Evolutionary conservation across 2,113 vertebrate genomes (phyloP), one percentile per base, ranked within the genome.

Genomic region (Pangasianodon gigas): DNA sequence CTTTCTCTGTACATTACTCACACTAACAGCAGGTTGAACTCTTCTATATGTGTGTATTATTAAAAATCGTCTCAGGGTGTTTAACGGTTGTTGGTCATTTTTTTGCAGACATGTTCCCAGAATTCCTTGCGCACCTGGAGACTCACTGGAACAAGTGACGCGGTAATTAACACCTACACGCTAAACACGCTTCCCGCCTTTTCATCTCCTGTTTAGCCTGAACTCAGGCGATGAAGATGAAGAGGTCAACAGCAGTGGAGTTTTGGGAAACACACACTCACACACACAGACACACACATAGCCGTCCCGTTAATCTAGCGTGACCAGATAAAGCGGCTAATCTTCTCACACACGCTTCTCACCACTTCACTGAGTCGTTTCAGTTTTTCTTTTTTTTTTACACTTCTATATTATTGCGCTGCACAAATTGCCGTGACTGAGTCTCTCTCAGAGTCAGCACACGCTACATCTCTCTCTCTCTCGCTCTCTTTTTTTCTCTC

Each of bases 321-420:
- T 97, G 98, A 98, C 98, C 98, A 97, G 97, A 98, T 98, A 98
- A 98, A 98, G 97, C 97, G 96, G 97, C n/a, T 98, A 97, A 98
- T 98, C 97, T 95, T 94, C 75, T 92, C 48, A 84, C 51, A 87
- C 80, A 46, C 74, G 58, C 92, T 90, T 88, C 80, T 82, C n/a
- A 32, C 7, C 29, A 56, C 52, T 56, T 82, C 51, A 56, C 16
- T 0, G 51, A 37, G 80, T 82, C n/a, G 1, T 37, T 56, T 82
- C 80, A 56, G 52, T 56, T 56, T 52, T 82, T 10, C 51, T 21
- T 56, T 37, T 54, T 54, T 4, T 81, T 82, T 54, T 51, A 29
- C 9, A 54, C 48, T 54, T 82, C 8, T 82, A 1, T 10, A 21
- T 56, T 54, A 74, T 8, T 74, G 69, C 3, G 18, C 69, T 41